A percentile compares a stretch with the other conserved stretches of the same genome.
Conservation (phyloP, 2,888 invertebrate species). For the Gastrophysa polygoni region DNA sequence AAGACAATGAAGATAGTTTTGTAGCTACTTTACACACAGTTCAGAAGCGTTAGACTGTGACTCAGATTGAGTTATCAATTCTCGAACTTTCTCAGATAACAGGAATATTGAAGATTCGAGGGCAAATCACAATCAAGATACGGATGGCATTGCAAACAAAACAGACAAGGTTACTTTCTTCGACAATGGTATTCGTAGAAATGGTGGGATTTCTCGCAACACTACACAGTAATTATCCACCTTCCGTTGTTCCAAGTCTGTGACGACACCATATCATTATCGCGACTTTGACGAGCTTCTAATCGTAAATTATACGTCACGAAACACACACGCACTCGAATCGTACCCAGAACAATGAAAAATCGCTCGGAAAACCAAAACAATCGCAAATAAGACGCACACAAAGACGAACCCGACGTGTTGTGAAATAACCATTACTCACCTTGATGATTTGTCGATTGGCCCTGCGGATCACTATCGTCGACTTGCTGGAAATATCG, state of each 20-base stretch:
- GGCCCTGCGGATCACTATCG: neutral
- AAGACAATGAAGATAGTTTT: no score
- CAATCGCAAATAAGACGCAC: conserved; percentile 22
- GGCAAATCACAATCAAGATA: no score
- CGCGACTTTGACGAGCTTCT: conserved; percentile 18
- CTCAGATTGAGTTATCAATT: no score
- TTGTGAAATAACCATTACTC: conserved; percentile 29
- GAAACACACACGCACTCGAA: neutral
- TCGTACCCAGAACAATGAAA: no score
- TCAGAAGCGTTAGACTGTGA: no score
- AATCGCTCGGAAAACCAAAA: conserved; percentile 22
- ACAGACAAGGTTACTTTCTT: conserved; percentile 15
- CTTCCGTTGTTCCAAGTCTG: conserved; percentile 27
- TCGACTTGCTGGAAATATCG: no score
- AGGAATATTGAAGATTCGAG: no score
- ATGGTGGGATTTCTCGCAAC: conserved; percentile 21
- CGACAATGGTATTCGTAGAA: conserved; percentile 12
- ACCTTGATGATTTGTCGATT: conserved; percentile 16
- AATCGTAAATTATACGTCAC: conserved; percentile 15
- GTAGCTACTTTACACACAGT: no score
- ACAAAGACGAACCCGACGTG: conserved; percentile 23
- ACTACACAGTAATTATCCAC: conserved; percentile 18
- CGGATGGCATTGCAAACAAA: no score
- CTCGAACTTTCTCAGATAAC: no score
- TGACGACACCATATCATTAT: conserved; percentile 27